Conservation (phyloP, 1,140 invertebrate genomes). For the Euura lappo region DNA sequence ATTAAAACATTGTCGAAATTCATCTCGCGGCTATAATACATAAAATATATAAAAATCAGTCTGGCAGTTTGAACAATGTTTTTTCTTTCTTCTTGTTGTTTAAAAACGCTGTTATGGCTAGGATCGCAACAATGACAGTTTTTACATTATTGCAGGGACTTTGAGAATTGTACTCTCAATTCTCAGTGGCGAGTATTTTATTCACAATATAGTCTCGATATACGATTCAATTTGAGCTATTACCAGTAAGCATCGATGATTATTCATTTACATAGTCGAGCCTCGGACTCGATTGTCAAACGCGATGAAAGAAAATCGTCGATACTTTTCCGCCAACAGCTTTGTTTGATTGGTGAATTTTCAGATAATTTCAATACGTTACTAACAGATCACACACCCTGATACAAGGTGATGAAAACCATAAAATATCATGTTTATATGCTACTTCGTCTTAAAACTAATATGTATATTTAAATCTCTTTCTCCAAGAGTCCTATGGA, state of each 20-base stretch:
- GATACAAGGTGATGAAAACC: conserved; percentile 49
- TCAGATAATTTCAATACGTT: neutral
- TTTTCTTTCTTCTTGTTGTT: neutral
- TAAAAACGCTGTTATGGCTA: conserved; percentile 25
- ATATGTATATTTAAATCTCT: conserved; percentile 12
- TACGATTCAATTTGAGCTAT: neutral
- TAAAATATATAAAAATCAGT: conserved; percentile 42
- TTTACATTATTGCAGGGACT: neutral
- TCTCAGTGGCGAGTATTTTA: conserved; percentile 10
- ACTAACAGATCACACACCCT: conserved; percentile 35
- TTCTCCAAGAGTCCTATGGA: conserved; percentile 16
- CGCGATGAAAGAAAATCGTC: neutral
- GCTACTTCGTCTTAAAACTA: conserved; percentile 15
- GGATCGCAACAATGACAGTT: conserved; percentile 6
- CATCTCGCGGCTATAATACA: conserved; percentile 35
- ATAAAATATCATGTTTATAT: conserved; percentile 27
- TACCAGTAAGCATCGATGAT: neutral
- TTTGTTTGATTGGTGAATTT: neutral
- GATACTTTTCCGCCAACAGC: neutral
- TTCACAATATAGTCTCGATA: neutral
- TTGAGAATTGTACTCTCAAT: neutral
- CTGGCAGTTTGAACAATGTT: conserved; percentile 28
- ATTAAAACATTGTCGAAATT: conserved; percentile 12
- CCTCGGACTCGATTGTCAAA: no score
- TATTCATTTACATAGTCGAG: no score